phyloP scores from a whole-genome alignment of 2,113 vertebrate genomes.

The Platysternon megacephalum region DNA sequence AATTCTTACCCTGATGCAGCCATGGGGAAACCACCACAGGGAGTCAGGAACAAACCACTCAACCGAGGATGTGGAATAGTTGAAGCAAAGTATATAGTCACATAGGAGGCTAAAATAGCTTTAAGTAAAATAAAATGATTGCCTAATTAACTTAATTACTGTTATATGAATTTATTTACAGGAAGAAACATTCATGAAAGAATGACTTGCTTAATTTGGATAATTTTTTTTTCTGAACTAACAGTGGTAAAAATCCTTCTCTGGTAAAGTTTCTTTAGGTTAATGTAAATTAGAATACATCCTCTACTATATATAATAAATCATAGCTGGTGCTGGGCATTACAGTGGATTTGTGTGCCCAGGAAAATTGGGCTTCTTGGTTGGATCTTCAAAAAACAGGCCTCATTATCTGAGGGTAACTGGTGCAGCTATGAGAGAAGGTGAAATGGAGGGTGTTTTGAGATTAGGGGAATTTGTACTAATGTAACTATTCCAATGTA shows the following conservation, averaged over 20 bases:
- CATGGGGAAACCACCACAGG: background rate
- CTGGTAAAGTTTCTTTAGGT: background rate
- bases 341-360: background rate
- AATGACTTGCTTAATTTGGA: background rate
- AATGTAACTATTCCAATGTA: background rate
- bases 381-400: background rate
- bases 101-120: background rate
- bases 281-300: background rate
- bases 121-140: background rate
- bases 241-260: accelerated
- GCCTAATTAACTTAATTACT: background rate
- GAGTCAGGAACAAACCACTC: background rate
- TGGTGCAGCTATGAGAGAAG: background rate
- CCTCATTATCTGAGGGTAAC: background rate
- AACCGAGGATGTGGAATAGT: background rate
- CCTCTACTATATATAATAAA: background rate
- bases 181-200: background rate
- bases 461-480: background rate
- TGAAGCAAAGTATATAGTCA: background rate
- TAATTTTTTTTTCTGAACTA: background rate
- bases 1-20: background rate
- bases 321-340: background rate
- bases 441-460: accelerated
- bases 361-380: accelerated
- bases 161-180: background rate